These are phyloP conservation scores for Macrochelys suwanniensis DNA, from an alignment of 2,797 vertebrate genomes.

Conservation along the genomic window DNA sequence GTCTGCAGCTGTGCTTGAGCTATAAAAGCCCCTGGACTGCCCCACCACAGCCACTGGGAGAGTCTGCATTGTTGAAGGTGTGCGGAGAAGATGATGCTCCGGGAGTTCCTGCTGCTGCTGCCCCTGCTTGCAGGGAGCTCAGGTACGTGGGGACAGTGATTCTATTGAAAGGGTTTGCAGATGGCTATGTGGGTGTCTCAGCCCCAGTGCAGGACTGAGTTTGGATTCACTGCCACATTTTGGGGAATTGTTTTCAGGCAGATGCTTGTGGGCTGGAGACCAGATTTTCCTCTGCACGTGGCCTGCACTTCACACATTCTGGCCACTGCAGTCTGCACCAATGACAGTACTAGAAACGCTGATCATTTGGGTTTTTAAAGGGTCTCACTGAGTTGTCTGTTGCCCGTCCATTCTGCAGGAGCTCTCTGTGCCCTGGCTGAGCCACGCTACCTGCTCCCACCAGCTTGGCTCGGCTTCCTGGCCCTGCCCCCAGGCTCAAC, in stretches of 20 bases:
- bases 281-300: background rate
- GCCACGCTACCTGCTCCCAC: rapidly evolving
- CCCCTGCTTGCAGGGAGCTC: too few species aligned
- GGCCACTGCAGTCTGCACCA: background rate
- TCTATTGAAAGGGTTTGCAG: too few species aligned
- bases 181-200: background rate
- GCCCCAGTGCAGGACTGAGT: background rate
- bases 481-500: background rate
- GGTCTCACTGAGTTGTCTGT: background rate
- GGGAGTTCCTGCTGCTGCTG: background rate
- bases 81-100: background rate
- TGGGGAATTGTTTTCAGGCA: background rate
- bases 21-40: background rate
- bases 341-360: too few species aligned
- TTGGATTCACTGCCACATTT: background rate
- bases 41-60: background rate
- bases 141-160: background rate
- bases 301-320: background rate
- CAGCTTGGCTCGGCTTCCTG: background rate
- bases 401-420: background rate
- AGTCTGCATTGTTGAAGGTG: rapidly evolving
- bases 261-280: background rate
- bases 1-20: background rate
- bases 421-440: background rate
- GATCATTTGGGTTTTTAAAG: background rate